phyloP scores from a whole-genome alignment of 2,888 invertebrate genomes.

The Drosophila testacea region DNA sequence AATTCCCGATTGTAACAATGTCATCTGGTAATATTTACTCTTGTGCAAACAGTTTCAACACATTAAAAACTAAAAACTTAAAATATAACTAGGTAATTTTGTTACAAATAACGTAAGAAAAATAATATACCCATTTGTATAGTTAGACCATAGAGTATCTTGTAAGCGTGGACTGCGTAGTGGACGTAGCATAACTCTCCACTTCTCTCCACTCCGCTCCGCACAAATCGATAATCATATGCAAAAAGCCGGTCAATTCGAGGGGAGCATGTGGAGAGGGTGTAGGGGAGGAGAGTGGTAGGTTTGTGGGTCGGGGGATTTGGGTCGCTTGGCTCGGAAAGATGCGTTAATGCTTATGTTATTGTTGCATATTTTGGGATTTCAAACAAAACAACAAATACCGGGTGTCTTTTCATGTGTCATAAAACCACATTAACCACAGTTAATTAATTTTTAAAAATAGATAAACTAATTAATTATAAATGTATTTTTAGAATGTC shows the following conservation, averaged over 20 bases:
- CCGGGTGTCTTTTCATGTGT: conserved; percentile 25
- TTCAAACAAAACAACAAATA: conserved; percentile 30
- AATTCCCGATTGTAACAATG: too few species aligned
- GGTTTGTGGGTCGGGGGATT: conserved; percentile 7
- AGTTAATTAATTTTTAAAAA: conserved; percentile 1
- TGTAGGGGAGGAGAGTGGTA: background rate
- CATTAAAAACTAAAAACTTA: too few species aligned
- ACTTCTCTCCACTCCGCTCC: background rate
- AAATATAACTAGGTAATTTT: background rate
- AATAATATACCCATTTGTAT: background rate
- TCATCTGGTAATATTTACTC: too few species aligned
- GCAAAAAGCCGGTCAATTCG: conserved; percentile 76
- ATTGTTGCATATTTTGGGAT: conserved; percentile 50
- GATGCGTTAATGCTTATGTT: conserved; percentile 54
- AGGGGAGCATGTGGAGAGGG: background rate
- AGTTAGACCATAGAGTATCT: conserved; percentile 3
- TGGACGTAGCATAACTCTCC: conserved; percentile 20
- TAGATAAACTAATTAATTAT: too few species aligned
- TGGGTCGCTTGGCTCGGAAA: conserved; percentile 41
- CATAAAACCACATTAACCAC: background rate
- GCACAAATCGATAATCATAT: conserved; percentile 74
- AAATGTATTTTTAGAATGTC: too few species aligned
- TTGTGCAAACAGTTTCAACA: too few species aligned
- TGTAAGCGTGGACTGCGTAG: conserved; percentile 26
- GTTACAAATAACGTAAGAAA: background rate